phyloP scores from a whole-genome alignment of 2,888 invertebrate genomes.

The Podabrus alpinus region DNA sequence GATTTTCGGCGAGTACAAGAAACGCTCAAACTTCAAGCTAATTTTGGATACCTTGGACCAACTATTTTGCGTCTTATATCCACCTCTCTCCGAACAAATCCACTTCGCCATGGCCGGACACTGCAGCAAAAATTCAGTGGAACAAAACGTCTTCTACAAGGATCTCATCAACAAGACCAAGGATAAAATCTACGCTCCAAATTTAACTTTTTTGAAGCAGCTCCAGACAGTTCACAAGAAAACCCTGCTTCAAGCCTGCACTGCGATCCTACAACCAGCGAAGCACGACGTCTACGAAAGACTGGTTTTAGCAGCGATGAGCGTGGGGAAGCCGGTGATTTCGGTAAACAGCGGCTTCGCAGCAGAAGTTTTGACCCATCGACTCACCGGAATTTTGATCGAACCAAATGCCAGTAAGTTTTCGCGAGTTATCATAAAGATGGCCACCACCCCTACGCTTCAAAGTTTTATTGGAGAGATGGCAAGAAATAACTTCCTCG shows the following conservation, averaged over 20 bases:
- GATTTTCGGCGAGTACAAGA: constrained; percentile 45
- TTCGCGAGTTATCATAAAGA: constrained; percentile 47
- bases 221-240: constrained; percentile 48
- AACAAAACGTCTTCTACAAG: constrained; percentile 45
- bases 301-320: constrained; percentile 46
- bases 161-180: constrained; percentile 44
- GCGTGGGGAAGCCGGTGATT: constrained; percentile 47
- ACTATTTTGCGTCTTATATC: constrained; percentile 42
- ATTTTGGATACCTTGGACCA: constrained; percentile 49
- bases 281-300: constrained; percentile 48
- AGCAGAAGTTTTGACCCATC: constrained; percentile 42
- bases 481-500: constrained; percentile 45
- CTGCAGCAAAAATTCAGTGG: constrained; percentile 37
- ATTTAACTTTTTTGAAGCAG: constrained; percentile 48
- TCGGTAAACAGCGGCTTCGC: constrained; percentile 48
- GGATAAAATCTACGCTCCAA: constrained; percentile 44
- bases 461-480: constrained; percentile 49
- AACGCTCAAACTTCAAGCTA: constrained; percentile 47
- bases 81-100: constrained; percentile 41
- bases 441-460: constrained; percentile 46
- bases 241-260: constrained; percentile 46
- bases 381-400: constrained; percentile 48
- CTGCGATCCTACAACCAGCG: constrained; percentile 46
- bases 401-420: constrained; percentile 46
- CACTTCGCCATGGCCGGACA: constrained; percentile 50